Evolutionary conservation across 2,113 vertebrate genomes (phyloP), one percentile per base, ranked within the genome.

Genomic region (Campylorhamphus procurvoides): DNA sequence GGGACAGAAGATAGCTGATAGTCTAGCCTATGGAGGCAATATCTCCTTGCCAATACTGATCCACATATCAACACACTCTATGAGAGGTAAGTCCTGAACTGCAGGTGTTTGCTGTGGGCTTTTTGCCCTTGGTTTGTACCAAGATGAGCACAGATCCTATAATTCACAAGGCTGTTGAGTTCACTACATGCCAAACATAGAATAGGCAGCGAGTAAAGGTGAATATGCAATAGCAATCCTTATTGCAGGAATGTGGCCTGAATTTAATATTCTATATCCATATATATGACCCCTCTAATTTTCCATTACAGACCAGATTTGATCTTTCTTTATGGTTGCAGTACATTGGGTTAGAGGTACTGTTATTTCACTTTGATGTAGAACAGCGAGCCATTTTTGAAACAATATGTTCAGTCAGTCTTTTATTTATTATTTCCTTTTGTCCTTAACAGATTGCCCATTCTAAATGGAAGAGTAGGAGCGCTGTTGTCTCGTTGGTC

Each of bases 381-480:
- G 42, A 12, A 23, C 0, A 3, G 12, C 1, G 5, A 92, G 5
- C 14, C 22, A 7, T 24, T 64, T 85, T 49, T 35, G 18, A 69
- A 92, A 63, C 82, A 94, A 64, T 76, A 58, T 46, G 1, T 77
- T 46, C 64, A 68, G 37, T 68, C 87, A 52, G 62, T 63, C 71
- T 71, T 92, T 91, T 92, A 88, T 97, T 98, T 97, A 97, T 97
- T 97, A 96, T 93, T 96, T 98, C 72, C 83, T 94, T 97, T 97
- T 95, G 89, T 88, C 39, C 63, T 96, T 95, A 97, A 91, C 97
- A 97, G 97, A 95, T 96, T 97, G 94, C 47, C 83, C 55, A 85
- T 94, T 89, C 37, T 73, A 75, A 95, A 85, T 81, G 39, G 88
- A 80, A 66, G 91, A 80, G 72, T 81, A 75, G 0, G 60, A 95